These are phyloP conservation scores for Campodea augens DNA, from an alignment of 1,140 invertebrate genomes.

Conservation along the genomic window DNA sequence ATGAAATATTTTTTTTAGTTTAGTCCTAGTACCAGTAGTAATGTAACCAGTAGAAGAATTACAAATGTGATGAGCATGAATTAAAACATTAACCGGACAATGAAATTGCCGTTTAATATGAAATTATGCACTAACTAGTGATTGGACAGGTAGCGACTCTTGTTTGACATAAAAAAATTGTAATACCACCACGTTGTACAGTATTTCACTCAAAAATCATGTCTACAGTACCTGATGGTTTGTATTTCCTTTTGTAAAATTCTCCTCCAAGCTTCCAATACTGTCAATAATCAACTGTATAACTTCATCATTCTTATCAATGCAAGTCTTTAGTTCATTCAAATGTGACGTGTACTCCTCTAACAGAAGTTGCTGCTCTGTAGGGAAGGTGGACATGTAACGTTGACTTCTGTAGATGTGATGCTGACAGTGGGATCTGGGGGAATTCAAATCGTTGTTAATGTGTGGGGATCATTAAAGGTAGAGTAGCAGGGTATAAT, in stretches of 20 bases:
- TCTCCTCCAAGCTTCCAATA: constrained; percentile 66
- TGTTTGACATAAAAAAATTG: constrained; percentile 1
- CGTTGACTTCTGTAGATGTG: constrained; percentile 49
- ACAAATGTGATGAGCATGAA: background rate
- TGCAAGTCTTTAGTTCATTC: constrained; percentile 46
- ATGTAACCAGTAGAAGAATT: background rate
- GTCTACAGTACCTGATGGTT: constrained; percentile 26
- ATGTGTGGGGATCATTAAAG: no score
- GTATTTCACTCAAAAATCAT: constrained; percentile 11
- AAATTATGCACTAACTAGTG: background rate
- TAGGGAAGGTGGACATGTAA: constrained; percentile 50
- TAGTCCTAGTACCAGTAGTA: background rate
- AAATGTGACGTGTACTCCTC: constrained; percentile 56
- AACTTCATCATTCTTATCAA: constrained; percentile 66
- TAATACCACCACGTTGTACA: no score
- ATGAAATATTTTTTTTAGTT: background rate
- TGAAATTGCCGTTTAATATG: background rate
- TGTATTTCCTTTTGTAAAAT: constrained; percentile 32
- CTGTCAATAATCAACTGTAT: constrained; percentile 66
- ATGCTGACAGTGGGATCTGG: constrained; percentile 23
- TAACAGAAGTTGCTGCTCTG: constrained; percentile 52
- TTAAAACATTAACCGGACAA: background rate
- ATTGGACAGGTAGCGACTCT: constrained; percentile 3
- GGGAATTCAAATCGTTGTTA: no score
- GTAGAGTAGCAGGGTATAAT: no score